Conservation (phyloP, 2,113 vertebrate species). For the Carassius auratus region DNA sequence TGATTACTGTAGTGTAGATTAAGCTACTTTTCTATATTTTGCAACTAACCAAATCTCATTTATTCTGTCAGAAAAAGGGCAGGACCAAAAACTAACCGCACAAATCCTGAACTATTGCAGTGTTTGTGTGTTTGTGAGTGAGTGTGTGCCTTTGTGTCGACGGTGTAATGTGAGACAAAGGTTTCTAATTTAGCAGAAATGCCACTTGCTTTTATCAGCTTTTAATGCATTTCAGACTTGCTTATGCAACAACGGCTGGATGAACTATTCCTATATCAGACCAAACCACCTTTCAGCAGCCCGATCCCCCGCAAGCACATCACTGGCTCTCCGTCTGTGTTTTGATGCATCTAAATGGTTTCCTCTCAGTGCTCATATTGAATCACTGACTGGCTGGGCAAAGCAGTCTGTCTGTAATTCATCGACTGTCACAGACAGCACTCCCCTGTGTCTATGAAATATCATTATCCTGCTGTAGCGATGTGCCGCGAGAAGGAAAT, state of each 20-base stretch:
- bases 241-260: constrained; percentile 63
- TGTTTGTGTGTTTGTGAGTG: not conserved
- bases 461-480: constrained; percentile 18
- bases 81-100: not conserved
- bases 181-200: constrained; percentile 72
- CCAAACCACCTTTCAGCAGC: constrained; percentile 29
- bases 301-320: not conserved
- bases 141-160: not conserved
- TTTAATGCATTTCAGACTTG: constrained; percentile 69
- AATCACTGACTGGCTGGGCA: constrained; percentile 19
- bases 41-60: not conserved
- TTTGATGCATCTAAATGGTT: constrained; percentile 29
- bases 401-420: constrained; percentile 19
- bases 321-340: constrained; percentile 7
- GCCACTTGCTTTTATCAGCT: constrained; percentile 70
- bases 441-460: constrained; percentile 20
- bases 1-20: too few relatives aligned
- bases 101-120: not conserved
- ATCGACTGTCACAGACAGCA: constrained; percentile 35
- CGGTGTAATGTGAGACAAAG: constrained; percentile 74
- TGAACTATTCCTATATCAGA: constrained; percentile 29
- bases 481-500: constrained; percentile 22
- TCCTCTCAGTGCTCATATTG: constrained; percentile 23
- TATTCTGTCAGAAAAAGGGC: not conserved
- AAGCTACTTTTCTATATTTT: too few relatives aligned